A percentile compares a stretch with the other conserved stretches of the same genome.
These are phyloP conservation scores for Reinhardtius hippoglossoides DNA, from an alignment of 2,113 vertebrate species.

Conservation along the genomic window DNA sequence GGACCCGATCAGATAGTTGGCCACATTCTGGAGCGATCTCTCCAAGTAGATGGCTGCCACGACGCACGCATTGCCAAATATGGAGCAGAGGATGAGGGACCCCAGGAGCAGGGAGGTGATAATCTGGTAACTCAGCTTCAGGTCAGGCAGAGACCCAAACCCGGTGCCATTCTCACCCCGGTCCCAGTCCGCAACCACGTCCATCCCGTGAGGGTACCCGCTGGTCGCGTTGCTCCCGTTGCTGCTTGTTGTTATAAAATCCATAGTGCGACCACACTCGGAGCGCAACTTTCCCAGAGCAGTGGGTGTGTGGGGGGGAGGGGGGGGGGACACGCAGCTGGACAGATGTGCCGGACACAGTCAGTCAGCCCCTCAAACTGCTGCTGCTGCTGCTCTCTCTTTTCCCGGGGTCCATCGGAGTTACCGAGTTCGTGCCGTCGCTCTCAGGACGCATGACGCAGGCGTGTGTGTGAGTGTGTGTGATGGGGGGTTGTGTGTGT, in stretches of 20 bases:
- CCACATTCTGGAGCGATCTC: constrained; percentile 96
- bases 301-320: constrained; percentile 5
- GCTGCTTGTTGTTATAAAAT: constrained; percentile 72
- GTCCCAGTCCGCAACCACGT: constrained; percentile 70
- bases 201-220: constrained; percentile 74
- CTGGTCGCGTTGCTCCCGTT: constrained; percentile 83
- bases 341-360: constrained; percentile 33
- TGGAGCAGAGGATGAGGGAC: constrained; percentile 92
- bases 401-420: constrained; percentile 74
- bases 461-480: constrained; percentile 55
- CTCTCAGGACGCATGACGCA: constrained; percentile 82
- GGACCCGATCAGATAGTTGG: constrained; percentile 98
- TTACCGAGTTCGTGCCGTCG: constrained; percentile 67
- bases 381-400: constrained; percentile 52
- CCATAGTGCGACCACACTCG: constrained; percentile 65
- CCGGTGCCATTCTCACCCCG: constrained; percentile 73
- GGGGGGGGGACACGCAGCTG: constrained; percentile 11
- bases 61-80: constrained; percentile 96
- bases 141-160: constrained; percentile 72
- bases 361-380: constrained; percentile 73
- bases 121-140: constrained; percentile 92
- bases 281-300: constrained; percentile 63
- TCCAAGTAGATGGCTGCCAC: constrained; percentile 95
- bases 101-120: constrained; percentile 91
- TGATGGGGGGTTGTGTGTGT: constrained; percentile 13